Base-by-base conservation (phyloP, 2,113 vertebrate species). In the Tragelaphus scriptus region DNA sequence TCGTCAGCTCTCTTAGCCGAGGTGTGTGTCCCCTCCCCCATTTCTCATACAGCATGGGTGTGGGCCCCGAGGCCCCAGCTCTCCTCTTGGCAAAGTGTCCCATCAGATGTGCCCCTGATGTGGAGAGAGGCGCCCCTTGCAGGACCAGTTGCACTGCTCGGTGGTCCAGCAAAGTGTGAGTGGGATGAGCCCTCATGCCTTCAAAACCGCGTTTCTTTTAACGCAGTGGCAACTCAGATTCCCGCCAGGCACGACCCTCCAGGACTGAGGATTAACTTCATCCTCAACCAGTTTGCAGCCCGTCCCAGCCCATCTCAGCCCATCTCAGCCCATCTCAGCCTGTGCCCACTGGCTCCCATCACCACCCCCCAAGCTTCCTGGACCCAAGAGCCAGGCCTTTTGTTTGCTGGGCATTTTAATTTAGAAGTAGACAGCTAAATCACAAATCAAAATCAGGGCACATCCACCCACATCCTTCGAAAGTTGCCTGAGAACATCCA, bases 371-470 rank as follows among this genome's bases (percentile, higher is more conserved):
- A 10, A 16, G 23, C 36, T 51, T 91, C 44, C 96, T 89, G 55
- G 68, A 86, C 26, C 63, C 82, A n/a, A 55, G n/a, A 58, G 58
- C 26, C 30, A 26, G n/a, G 85, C 23, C 85, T 68, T 97, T 90
- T 79, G 63, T 90, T 65, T 59, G 55, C 71, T 1, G 12, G 36
- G 53, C 44, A 49, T 88, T 91, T 96, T 93, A 58, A 95, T 95
- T 89, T 84, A 95, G 85, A 96, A 90, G 84, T 58, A 91, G 68
- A 85, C 36, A 55, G 81, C 58, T 71, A 49, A 77, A 68, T 79
- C 81, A 93, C 90, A 96, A 93, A 95, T 94, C 92, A 88, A 81
- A 88, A 30, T 21, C 6, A 65, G 47, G 55, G 61, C 92, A 89
- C 84, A 77, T 25, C 58, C 68, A 71, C n/a, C 63, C 17, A 40